Conservation (phyloP, 2,797 vertebrate genomes). For the Somateria mollissima region DNA sequence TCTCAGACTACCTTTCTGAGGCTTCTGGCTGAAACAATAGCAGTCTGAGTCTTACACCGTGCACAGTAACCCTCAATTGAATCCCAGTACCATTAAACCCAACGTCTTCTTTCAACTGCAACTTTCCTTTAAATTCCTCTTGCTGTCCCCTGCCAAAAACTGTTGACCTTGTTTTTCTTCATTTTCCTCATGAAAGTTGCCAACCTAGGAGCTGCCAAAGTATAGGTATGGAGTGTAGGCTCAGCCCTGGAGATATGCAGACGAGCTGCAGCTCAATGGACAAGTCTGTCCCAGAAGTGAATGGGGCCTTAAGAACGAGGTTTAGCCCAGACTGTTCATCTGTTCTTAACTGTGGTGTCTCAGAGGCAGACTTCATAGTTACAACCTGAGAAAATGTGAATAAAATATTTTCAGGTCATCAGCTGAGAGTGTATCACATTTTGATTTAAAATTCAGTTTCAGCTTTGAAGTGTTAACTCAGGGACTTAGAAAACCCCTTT, state of each 20-base stretch:
- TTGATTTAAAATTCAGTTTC: not conserved
- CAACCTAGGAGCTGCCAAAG: not conserved
- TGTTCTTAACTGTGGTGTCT: not conserved
- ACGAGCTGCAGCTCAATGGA: not conserved
- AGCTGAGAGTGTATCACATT: not conserved
- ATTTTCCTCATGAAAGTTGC: not conserved
- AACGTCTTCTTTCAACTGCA: not conserved
- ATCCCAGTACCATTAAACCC: not conserved
- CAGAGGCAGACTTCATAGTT: not conserved
- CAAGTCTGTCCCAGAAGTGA: not conserved
- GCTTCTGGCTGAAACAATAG: not conserved
- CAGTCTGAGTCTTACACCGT: not conserved
- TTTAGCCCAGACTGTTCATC: not conserved
- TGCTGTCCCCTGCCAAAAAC: not conserved
- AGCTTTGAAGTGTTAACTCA: not conserved
- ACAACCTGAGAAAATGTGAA: not conserved
- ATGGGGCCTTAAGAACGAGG: not conserved
- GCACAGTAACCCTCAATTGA: not conserved
- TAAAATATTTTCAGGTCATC: not conserved
- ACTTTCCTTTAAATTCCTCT: not conserved
- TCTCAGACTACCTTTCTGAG: not conserved
- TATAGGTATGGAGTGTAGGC: not conserved
- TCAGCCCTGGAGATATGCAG: not conserved
- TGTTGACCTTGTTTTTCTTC: not conserved
- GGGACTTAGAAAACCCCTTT: not conserved